phyloP scores from a whole-genome alignment of 2,888 invertebrate genomes.

The Volucella zonaria region DNA sequence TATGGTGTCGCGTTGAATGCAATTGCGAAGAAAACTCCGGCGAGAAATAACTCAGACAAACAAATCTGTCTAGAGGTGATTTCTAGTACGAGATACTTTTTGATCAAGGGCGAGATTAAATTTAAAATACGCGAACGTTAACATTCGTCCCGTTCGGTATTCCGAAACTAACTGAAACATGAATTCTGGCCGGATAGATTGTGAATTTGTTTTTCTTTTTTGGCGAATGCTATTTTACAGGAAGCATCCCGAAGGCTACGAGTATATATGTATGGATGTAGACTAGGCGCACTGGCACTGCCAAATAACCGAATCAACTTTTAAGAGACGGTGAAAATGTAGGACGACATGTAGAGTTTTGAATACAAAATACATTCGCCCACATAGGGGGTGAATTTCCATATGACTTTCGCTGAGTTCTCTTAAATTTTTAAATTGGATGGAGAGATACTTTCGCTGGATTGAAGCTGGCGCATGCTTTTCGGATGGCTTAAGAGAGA shows the following conservation, averaged over 20 bases:
- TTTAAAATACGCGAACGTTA: slow-evolving; percentile 29
- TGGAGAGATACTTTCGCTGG: not conserved
- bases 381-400: slow-evolving; percentile 7
- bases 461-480: slow-evolving; percentile 46
- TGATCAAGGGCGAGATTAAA: no score
- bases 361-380: slow-evolving; percentile 35
- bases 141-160: slow-evolving; percentile 50
- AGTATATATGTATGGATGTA: not conserved
- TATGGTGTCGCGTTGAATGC: no score
- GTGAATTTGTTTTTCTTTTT: slow-evolving; percentile 14
- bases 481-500: slow-evolving; percentile 7
- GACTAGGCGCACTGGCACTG: slow-evolving; percentile 1
- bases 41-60: not conserved
- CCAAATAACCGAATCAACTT: no score
- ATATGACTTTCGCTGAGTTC: slow-evolving; percentile 54
- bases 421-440: slow-evolving; percentile 28
- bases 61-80: not conserved
- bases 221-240: slow-evolving; percentile 6
- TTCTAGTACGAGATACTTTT: not conserved
- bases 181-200: slow-evolving; percentile 33
- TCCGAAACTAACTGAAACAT: slow-evolving; percentile 64
- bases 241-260: slow-evolving; percentile 49
- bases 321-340: slow-evolving; percentile 42
- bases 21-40: no score
- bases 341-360: slow-evolving; percentile 21